These are phyloP conservation scores for Scaptomyza graminum DNA, from an alignment of 1,140 invertebrate species.

Conservation along the genomic window DNA sequence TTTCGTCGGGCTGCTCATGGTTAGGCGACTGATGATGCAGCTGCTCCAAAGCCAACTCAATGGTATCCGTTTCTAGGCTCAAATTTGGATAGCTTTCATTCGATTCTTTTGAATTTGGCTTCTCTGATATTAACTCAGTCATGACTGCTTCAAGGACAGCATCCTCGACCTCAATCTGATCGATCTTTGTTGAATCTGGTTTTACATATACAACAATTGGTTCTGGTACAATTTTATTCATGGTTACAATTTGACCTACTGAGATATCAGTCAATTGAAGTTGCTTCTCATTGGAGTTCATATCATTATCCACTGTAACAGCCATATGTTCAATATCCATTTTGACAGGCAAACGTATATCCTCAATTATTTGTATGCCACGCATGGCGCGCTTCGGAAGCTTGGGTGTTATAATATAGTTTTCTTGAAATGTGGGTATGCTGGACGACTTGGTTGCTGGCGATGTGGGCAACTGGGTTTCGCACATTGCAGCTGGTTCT, in stretches of 20 bases:
- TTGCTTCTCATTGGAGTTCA: background rate
- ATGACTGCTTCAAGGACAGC: constrained; percentile 19
- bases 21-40: constrained; percentile 47
- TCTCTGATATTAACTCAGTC: constrained; percentile 6
- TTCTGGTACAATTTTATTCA: constrained; percentile 10
- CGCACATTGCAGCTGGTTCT: background rate
- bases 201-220: constrained; percentile 51
- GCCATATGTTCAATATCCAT: constrained; percentile 60
- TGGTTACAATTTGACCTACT: background rate
- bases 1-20: constrained; percentile 50
- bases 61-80: constrained; percentile 47
- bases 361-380: constrained; percentile 57
- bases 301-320: constrained; percentile 17
- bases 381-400: background rate
- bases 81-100: constrained; percentile 24
- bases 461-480: background rate
- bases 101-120: background rate
- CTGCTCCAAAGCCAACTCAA: constrained; percentile 50
- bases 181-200: constrained; percentile 64
- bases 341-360: constrained; percentile 54
- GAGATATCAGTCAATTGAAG: background rate
- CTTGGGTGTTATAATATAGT: background rate
- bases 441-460: background rate
- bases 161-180: constrained; percentile 53
- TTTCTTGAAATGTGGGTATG: background rate